Conservation (phyloP, 2,797 vertebrate genomes). For the Thaleichthys pacificus region DNA sequence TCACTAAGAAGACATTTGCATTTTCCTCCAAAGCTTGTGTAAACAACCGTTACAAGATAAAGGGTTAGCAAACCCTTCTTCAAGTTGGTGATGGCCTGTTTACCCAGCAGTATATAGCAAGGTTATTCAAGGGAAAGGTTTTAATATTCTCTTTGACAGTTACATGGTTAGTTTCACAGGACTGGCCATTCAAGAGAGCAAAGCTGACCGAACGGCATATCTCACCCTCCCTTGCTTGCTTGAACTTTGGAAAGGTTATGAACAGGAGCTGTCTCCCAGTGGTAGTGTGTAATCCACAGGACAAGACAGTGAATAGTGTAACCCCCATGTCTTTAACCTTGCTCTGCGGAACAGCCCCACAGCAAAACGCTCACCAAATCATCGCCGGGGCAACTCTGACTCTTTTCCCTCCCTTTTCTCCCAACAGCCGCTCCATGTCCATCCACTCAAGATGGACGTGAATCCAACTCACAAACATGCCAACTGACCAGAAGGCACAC, state of each 20-base stretch:
- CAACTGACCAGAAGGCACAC: background rate
- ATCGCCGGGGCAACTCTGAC: background rate
- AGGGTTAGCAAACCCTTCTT: background rate
- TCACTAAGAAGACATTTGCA: background rate
- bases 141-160: background rate
- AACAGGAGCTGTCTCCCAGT: slow-evolving; percentile 6
- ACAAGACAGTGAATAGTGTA: background rate
- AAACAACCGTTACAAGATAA: background rate
- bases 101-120: too few species aligned
- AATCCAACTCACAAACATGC: slow-evolving; percentile 7
- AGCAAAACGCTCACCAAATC: background rate
- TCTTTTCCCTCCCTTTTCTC: background rate
- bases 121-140: background rate
- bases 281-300: background rate
- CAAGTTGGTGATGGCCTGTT: too few species aligned
- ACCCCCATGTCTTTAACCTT: slow-evolving; percentile 1
- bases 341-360: too few species aligned
- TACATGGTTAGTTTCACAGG: background rate
- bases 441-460: background rate
- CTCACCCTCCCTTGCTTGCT: background rate
- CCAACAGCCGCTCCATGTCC: background rate
- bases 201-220: too few species aligned
- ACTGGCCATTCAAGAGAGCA: background rate
- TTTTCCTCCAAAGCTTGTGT: background rate
- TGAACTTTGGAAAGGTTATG: slow-evolving; percentile 3